Base-by-base conservation (phyloP, 2,113 vertebrate species). In the Nibea coibor region DNA sequence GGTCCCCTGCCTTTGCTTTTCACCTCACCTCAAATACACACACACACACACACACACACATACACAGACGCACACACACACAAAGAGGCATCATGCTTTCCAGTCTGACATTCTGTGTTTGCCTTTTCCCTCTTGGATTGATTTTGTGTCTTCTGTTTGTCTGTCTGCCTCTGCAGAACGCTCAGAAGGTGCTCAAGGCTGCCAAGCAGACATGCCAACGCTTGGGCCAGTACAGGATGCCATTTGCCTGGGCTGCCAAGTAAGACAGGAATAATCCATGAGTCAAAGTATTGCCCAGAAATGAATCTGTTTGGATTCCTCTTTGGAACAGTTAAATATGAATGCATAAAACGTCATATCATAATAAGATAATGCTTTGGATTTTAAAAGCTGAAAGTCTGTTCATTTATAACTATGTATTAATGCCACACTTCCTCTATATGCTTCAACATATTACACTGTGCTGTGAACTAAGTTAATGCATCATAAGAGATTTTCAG, bases 181-280 rank as follows among this genome's bases (percentile, higher is more conserved):
- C 97, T 51, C 98, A 98, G 95, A 99, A 99, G 89, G 97, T 99
- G 12, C 96, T 99, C 51, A 99, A 97, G 92, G 91, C 95, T 83
- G 97, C 97, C 71, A 98, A 96, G 90, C 96, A 98, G 94, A 97
- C 97, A 12, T 99, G 98, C 88, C 96, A 96, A 68, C 96, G 97
- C 43, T 93, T 99, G 77, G 97, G 97, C 71, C 96, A 96, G 80
- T 99, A 99, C 94, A 92, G 96, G 91, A 99, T 99, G 98, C 97
- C 98, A 2, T 99, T 99, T 0, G 97, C 96, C 80, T 99, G 98
- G 98, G 97, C 97, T 47, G 96, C 97, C 92, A 98, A 98, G 98
- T 99, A 90, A 94, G 96, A 93, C 39, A 0, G 42, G 28, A 71
- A 64, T 20, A 66, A 48, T 53, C 68, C 20, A 65, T 10, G 12